A percentile compares a stretch with the other conserved stretches of the same genome.
Evolutionary conservation across 2,113 vertebrate genomes (phyloP).

Genomic region (Phalacrocorax pelagicus): DNA sequence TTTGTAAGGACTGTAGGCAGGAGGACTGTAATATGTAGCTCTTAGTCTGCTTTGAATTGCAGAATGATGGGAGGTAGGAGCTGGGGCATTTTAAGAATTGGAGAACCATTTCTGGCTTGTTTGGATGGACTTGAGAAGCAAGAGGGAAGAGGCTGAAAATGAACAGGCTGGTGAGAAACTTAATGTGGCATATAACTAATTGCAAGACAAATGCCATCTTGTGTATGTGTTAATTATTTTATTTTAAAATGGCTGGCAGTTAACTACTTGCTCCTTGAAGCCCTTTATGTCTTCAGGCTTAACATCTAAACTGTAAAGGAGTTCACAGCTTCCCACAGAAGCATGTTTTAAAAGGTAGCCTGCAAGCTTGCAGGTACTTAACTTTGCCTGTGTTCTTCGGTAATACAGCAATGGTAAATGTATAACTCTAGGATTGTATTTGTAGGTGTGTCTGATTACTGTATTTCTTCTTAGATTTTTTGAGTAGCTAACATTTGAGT

Average conservation of each 20-base stretch:
- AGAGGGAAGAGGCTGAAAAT: not conserved
- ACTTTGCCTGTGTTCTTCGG: not conserved
- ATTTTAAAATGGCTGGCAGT: not conserved
- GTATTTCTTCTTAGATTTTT: not conserved
- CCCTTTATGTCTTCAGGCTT: not conserved
- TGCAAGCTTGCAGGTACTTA: not conserved
- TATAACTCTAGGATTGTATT: not conserved
- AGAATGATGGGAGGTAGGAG: not conserved
- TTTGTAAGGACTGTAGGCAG: not conserved
- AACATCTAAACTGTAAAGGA: not conserved
- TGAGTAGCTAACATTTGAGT: not conserved
- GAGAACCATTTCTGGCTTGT: not conserved
- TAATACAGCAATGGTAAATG: not conserved
- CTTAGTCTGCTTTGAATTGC: not conserved
- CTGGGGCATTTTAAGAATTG: not conserved
- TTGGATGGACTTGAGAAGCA: not conserved
- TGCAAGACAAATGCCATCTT: not conserved
- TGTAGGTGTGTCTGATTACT: not conserved
- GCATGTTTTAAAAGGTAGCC: not conserved
- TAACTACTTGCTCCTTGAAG: not conserved
- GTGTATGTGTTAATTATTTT: not conserved
- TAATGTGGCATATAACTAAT: not conserved
- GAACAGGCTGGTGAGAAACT: not conserved
- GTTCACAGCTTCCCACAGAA: not conserved
- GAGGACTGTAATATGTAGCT: not conserved